Conservation (phyloP, 1,140 invertebrate genomes). For the Atta cephalotes region DNA sequence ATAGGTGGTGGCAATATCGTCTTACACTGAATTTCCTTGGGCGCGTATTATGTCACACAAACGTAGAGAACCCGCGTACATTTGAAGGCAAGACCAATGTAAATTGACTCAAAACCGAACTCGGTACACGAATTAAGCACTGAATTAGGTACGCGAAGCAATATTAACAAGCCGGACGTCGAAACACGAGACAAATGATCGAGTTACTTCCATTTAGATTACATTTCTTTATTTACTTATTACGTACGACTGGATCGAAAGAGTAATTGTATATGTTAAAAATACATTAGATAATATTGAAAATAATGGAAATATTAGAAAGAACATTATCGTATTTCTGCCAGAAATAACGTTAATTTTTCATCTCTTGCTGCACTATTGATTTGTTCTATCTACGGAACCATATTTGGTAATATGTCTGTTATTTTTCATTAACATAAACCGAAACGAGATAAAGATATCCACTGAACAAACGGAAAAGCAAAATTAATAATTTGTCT, state of each 20-base stretch:
- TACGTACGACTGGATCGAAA: slow-evolving; percentile 11
- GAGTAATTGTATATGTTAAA: neutral
- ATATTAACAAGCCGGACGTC: slow-evolving; percentile 23
- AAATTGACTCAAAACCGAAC: slow-evolving; percentile 49
- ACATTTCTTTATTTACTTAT: neutral
- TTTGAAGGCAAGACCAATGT: neutral
- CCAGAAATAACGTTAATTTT: slow-evolving; percentile 10
- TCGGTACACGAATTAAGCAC: slow-evolving; percentile 19
- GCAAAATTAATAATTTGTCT: neutral
- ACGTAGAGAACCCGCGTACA: neutral
- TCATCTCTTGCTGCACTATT: neutral
- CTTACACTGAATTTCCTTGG: slow-evolving; percentile 61
- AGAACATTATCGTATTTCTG: neutral
- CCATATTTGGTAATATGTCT: neutral
- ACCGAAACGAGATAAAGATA: neutral
- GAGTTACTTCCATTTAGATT: slow-evolving; percentile 23
- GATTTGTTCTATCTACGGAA: slow-evolving; percentile 3
- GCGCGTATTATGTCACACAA: slow-evolving; percentile 45
- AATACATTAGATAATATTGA: neutral
- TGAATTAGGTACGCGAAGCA: neutral
- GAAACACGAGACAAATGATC: neutral
- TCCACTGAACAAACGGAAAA: neutral
- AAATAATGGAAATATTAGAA: neutral
- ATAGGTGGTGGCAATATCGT: slow-evolving; percentile 47
- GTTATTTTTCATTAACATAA: neutral